Base-by-base conservation (phyloP, 2,888 invertebrate genomes). In the Drosophila meridionalis region DNA sequence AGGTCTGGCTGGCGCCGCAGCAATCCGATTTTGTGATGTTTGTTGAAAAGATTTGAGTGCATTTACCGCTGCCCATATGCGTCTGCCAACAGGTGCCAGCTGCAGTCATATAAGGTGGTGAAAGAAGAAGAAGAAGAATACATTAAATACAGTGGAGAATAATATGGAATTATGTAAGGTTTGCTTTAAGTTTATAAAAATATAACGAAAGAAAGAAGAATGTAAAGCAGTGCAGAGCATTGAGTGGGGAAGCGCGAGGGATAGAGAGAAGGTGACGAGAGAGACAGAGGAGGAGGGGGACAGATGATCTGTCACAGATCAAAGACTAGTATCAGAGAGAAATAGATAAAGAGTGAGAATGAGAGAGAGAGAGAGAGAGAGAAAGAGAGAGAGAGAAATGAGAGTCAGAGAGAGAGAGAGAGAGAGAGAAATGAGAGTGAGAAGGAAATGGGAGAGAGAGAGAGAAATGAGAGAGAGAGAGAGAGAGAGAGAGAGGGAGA, bases 31-130 rank as follows among this genome's bases (percentile, higher is more conserved):
- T 95, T 76, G 95, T 95, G 89, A 96, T 96, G 91, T 95, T 96
- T 91, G 96, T 95, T 83, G 96, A 95, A 85, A 96, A 94, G 90
- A 97, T 95, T 90, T 97, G 97, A 87, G 96, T 96, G 94, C 98
- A 98, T 83, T 96, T 96, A 74, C 97, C 97, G 93, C 95, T 96
- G 91, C 96, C 95, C 92, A 96, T 95, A 94, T 96, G 96, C 80
- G 96, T 95, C 89, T 96, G 95, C 97, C 97, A 98, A 94, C 98
- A 98, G 93, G 96, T 96, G 91, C 97, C 98, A 93, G 96, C 98
- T 92, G 67, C 76, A 65, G 79, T 9, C n/a, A 34, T 34, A 66
- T n/a, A 28, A 14, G 9, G n/a, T 7, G 11, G 11, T 64, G 36
- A 40, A 43, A 34, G 12, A 42, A 42, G 12, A 40, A 14, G 38